Base-by-base conservation (phyloP, 2,888 invertebrate genomes). In the Brenthis ino region DNA sequence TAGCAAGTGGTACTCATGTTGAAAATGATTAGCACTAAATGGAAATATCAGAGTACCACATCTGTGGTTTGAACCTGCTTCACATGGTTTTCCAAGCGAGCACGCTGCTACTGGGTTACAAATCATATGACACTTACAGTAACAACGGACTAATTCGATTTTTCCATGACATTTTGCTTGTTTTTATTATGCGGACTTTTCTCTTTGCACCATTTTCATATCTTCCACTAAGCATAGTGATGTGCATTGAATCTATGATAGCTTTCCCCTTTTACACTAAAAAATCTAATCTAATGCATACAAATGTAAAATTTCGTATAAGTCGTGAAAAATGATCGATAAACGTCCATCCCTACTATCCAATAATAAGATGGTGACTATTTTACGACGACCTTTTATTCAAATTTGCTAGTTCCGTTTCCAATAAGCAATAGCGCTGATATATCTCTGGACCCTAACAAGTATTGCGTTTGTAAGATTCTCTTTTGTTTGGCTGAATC, bases 321-420 rank as follows among this genome's bases (percentile, higher is more conserved):
- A 60, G 50, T 50, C 60, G 16, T 65, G 60, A 68, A 63, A 68
- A 53, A 65, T 64, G 70, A 77, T 79, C 76, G 75, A 76, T 76
- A 75, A 72, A 66, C 48, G 71, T 66, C 77, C 84, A 81, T 79
- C 78, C 74, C 82, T 79, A 77, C 65, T 72, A 77, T 80, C 79
- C 85, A 86, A 90, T 91, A 91, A 90, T 87, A 88, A 84, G 81
- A 82, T 79, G 76, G 83, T 85, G 88, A 87, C 88, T 87, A 90
- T 89, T 92, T 91, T 89, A 92, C 85, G 87, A 86, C 79, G 73
- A 79, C 86, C 89, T 88, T 91, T 92, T 91, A 91, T 93, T 91
- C 89, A 93, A 93, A 92, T 92, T 86, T 84, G 75, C 82, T 77
- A 81, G 87, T 86, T 85, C 86, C 85, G 82, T 77, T 79, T 82